phyloP scores from a whole-genome alignment of 1,140 invertebrate genomes.

The Drosophila pachea region DNA sequence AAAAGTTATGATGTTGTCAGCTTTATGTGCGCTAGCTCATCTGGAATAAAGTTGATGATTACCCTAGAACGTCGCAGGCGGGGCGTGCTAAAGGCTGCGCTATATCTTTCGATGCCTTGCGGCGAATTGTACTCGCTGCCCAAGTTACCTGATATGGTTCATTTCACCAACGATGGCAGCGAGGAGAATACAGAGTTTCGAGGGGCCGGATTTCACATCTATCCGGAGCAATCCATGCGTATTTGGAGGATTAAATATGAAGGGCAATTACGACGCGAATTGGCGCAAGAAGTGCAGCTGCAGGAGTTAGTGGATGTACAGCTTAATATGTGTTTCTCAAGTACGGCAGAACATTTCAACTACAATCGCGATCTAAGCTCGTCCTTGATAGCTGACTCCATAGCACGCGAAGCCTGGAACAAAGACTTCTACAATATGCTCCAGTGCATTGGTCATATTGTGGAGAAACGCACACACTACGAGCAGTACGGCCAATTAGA shows the following conservation, averaged over 20 bases:
- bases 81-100: conserved; percentile 62
- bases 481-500: conserved; percentile 58
- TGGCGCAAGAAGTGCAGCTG: background rate
- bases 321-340: conserved; percentile 55
- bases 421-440: conserved; percentile 66
- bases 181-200: conserved; percentile 62
- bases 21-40: conserved; percentile 65
- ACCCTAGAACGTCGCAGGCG: conserved; percentile 60
- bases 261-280: conserved; percentile 34
- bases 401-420: conserved; percentile 74
- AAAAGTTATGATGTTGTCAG: conserved; percentile 74
- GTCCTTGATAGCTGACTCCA: conserved; percentile 66
- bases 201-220: conserved; percentile 66
- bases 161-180: conserved; percentile 65
- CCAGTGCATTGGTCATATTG: conserved; percentile 51
- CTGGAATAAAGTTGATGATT: conserved; percentile 62
- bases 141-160: conserved; percentile 68
- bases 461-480: conserved; percentile 68
- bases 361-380: conserved; percentile 71
- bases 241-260: conserved; percentile 58
- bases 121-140: conserved; percentile 49
- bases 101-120: conserved; percentile 66
- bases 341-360: conserved; percentile 58
- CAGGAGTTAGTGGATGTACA: conserved; percentile 35
- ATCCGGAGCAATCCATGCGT: conserved; percentile 65